Conservation (phyloP, 2,797 vertebrate species). For the Micromesistius poutassou region DNA sequence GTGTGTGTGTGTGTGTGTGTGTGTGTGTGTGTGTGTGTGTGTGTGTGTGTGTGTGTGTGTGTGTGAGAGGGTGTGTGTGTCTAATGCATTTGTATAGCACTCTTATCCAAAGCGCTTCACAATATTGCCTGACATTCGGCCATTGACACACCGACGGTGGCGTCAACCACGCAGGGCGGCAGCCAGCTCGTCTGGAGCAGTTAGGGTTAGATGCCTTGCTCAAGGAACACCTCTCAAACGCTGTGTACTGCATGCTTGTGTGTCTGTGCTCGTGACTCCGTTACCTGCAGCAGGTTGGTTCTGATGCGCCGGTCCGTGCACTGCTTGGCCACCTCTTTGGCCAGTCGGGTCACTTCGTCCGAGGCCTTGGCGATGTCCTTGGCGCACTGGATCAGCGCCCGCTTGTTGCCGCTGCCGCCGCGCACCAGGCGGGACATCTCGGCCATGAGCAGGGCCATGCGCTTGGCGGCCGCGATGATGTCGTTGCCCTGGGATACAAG, state of each 20-base stretch:
- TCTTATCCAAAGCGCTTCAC: too few relatives aligned
- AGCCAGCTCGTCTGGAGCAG: too few relatives aligned
- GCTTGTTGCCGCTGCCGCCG: constrained; percentile 94
- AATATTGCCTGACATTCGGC: too few relatives aligned
- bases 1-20: too few relatives aligned
- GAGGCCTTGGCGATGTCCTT: constrained; percentile 99
- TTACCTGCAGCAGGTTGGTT: constrained; percentile 96
- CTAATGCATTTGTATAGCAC: too few relatives aligned
- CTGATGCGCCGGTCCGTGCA: constrained; percentile 97
- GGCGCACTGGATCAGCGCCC: constrained; percentile 97
- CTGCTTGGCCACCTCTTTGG: constrained; percentile 98
- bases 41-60: too few relatives aligned
- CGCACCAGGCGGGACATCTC: constrained; percentile 98
- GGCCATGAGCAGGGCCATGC: constrained; percentile 98
- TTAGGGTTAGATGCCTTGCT: too few relatives aligned
- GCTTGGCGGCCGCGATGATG: constrained; percentile 96
- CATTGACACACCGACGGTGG: too few relatives aligned
- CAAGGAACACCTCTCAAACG: too few relatives aligned
- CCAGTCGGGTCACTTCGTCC: constrained; percentile 92
- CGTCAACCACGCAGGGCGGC: too few relatives aligned
- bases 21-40: background rate
- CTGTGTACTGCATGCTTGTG: too few relatives aligned
- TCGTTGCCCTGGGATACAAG: constrained; percentile 85
- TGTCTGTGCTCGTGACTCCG: background rate
- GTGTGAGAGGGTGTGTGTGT: too few relatives aligned